Base-by-base conservation (phyloP, 2,797 vertebrate genomes). In the Botia kubotai region DNA sequence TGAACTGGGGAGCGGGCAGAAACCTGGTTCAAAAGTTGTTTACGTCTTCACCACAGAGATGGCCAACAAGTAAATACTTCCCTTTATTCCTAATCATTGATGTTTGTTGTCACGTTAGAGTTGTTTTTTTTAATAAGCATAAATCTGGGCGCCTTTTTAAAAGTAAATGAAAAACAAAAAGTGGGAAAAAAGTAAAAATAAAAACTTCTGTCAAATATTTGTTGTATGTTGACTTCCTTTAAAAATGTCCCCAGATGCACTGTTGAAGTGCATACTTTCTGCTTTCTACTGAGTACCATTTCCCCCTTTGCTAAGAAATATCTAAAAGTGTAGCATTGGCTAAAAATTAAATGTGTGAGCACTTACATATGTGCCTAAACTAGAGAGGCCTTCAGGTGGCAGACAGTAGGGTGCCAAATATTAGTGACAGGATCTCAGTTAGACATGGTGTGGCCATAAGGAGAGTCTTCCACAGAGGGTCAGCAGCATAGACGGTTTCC, bases 11-110 rank as follows among this genome's bases (percentile, higher is more conserved):
- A 93, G 95, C 53, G 93, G 94, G 79, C 97, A 97, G 92, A 99
- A 99, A 94, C 93, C 95, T 77, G 95, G 95, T 87, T 93, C 97
- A 88, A 98, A 98, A 95, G 95, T 98, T 76, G 97, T 98, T 87
- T 99, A 98, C 63, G 97, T 99, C 91, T 99, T 99, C 92, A 98
- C 97, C 90, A 99, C 98, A 84, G 97, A 99, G 90, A 97, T 98
- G 97, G 97, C 97, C 87, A 99, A 99, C 94, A 98, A 98, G 98
- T 99, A 95, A 96, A 96, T 88, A 65, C 19, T 76, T 29, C 11
- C 0, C 0, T n/a, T 62, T 66, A 53, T 77, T 87, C 1, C 17
- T 14, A 14, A n/a, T 79, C 7, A 26, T 0, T 33, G 6, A 11
- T 50, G 2, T 12, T 33, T 52, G 53, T 33, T 23, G 43, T 68